These are phyloP conservation scores for Eupithecia tripunctaria DNA, from an alignment of 2,888 invertebrate genomes.

Conservation along the genomic window DNA sequence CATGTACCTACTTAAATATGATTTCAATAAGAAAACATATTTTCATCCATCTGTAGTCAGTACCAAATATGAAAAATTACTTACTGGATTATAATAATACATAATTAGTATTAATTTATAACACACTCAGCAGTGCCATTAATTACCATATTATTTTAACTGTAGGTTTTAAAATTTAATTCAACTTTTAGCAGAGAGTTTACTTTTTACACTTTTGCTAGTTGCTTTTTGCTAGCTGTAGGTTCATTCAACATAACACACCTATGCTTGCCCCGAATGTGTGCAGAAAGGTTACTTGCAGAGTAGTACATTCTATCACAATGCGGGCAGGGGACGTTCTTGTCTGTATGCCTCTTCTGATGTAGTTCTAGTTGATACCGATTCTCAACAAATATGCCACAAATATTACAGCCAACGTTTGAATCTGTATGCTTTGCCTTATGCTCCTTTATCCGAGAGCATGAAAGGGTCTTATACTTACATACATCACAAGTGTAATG, in stretches of 20 bases:
- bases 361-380: conserved; percentile 59
- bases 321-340: conserved; percentile 59
- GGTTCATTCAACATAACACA: conserved; percentile 13
- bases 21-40: too few relatives aligned
- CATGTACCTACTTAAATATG: too few relatives aligned
- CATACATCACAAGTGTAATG: conserved; percentile 63
- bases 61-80: too few relatives aligned
- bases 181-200: background rate
- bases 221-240: background rate
- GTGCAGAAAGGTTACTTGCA: conserved; percentile 45
- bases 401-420: conserved; percentile 62
- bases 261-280: conserved; percentile 43
- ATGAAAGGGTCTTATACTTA: conserved; percentile 55
- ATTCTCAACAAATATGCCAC: conserved; percentile 65
- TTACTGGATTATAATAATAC: too few relatives aligned
- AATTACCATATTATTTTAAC: too few relatives aligned
- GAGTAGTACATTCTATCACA: conserved; percentile 62
- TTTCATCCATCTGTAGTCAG: too few relatives aligned
- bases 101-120: too few relatives aligned
- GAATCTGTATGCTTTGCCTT: conserved; percentile 56
- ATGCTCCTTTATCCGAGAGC: conserved; percentile 55
- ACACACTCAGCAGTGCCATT: too few relatives aligned
- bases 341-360: conserved; percentile 63
- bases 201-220: background rate
- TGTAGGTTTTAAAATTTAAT: too few relatives aligned